A percentile compares a stretch with the other conserved stretches of the same genome.
Evolutionary conservation across 2,797 vertebrate species (phyloP).

Genomic region (Pantherophis alleghaniensis): DNA sequence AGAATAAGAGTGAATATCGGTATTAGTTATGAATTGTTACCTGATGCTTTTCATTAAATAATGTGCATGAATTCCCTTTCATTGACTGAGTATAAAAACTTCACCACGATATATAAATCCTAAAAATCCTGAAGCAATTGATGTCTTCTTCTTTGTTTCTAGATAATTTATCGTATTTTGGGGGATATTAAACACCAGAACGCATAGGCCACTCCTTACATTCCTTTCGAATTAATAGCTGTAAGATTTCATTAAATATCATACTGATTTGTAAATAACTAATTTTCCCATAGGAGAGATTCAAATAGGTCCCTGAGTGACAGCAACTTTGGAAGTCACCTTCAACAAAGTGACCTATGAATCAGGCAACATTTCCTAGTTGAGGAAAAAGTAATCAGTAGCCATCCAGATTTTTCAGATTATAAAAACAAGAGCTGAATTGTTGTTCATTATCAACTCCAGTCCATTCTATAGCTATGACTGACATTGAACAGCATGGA

Average conservation of each 20-base stretch:
- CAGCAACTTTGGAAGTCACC: background rate
- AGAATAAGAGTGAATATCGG: background rate
- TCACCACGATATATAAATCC: background rate
- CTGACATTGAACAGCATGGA: background rate
- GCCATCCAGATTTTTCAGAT: background rate
- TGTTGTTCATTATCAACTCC: background rate
- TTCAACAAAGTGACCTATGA: background rate
- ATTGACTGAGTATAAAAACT: background rate
- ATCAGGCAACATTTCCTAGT: background rate
- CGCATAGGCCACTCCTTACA: background rate
- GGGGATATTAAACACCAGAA: background rate
- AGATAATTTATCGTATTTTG: background rate
- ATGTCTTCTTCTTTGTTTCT: slow-evolving; percentile 1
- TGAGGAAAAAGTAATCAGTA: background rate
- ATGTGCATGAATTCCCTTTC: background rate
- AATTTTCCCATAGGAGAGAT: background rate
- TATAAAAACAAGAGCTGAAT: background rate
- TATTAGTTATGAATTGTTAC: background rate
- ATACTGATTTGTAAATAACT: background rate
- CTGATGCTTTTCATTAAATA: background rate
- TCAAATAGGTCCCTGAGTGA: background rate
- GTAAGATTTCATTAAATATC: background rate
- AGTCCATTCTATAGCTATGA: background rate
- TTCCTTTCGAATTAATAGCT: background rate
- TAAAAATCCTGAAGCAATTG: background rate